Evolutionary conservation across 2,797 vertebrate genomes (phyloP), one percentile per base, ranked within the genome.

Genomic region (Sebastes baramenuke): DNA sequence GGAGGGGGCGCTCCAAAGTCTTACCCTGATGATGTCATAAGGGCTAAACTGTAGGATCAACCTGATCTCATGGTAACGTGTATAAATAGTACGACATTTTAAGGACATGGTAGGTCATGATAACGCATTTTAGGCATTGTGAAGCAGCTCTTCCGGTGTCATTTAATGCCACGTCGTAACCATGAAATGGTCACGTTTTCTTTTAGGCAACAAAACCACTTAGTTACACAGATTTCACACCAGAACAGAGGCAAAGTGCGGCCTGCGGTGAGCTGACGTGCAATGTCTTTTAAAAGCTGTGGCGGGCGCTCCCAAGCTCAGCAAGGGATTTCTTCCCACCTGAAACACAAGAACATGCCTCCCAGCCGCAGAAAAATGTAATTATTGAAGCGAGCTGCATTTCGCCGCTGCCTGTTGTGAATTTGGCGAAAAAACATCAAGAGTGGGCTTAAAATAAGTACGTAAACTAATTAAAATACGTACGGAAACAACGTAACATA

Each of bases 351-450:
- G 8, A 8, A 46, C 11, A 30, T 2, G 16, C 42, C 16, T 46
- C 16, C 3, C 42, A 46, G 16, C 42, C 16, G 0, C 14, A 46
- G 42, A 0, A 18, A 46, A 18, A 46, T 46, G 6, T 16, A 0
- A 46, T 46, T 46, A 46, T 46, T 46, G 42, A 7, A 0, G 42
- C 3, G 42, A 46, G 42, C 42, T 0, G 3, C 42, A 46, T 46
- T 46, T 18, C 0, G 16, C 42, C 16, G 42, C 16, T 46, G 42
- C 6, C 42, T 2, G 42, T 18, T 46, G 7, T 46, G 42, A 46
- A 46, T 8, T 46, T 46, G 16, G 16, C 42, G 16, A 6, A n/a
- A 52, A 52, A n/a, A 52, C 18, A 52, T 9, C 20, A 52, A 0
- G 49, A 0, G 0, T 46, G 16, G 42, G 16, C 42, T 46, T n/a